phyloP scores from a whole-genome alignment of 2,113 vertebrate genomes.

The Irena cyanogastra region DNA sequence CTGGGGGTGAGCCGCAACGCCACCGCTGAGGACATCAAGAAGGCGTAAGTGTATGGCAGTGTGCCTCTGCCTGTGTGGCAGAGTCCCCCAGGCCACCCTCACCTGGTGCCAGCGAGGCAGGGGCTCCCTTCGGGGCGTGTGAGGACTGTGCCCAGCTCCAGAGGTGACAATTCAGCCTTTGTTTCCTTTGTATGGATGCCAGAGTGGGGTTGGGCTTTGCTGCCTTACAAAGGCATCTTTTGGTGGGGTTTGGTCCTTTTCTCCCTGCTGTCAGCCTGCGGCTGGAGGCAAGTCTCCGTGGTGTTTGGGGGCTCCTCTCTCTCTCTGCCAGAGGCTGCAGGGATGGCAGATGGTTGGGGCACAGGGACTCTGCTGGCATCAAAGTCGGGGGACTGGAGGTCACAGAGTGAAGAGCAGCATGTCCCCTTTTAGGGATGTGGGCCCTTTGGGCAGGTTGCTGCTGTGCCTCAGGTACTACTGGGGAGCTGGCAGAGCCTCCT shows the following conservation, averaged over 20 bases:
- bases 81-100: background rate
- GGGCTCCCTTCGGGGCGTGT: fast-evolving
- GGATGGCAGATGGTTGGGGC: background rate
- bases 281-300: fast-evolving
- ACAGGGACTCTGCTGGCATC: fast-evolving
- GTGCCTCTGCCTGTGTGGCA: fast-evolving
- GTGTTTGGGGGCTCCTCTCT: background rate
- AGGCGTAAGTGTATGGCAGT: slow-evolving; percentile 79
- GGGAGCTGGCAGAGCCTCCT: background rate
- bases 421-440: background rate
- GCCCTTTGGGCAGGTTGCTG: fast-evolving
- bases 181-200: background rate
- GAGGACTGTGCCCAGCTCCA: background rate
- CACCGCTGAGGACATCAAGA: slow-evolving; percentile 87
- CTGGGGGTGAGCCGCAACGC: slow-evolving; percentile 82
- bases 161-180: slow-evolving; percentile 22
- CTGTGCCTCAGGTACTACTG: background rate
- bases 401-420: background rate
- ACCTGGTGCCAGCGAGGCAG: fast-evolving
- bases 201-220: background rate
- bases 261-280: background rate
- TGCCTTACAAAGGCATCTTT: background rate
- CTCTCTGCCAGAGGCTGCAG: background rate
- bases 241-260: background rate
- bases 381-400: background rate